phyloP scores from a whole-genome alignment of 1,140 invertebrate genomes.

The Drosophila mojavensis region DNA sequence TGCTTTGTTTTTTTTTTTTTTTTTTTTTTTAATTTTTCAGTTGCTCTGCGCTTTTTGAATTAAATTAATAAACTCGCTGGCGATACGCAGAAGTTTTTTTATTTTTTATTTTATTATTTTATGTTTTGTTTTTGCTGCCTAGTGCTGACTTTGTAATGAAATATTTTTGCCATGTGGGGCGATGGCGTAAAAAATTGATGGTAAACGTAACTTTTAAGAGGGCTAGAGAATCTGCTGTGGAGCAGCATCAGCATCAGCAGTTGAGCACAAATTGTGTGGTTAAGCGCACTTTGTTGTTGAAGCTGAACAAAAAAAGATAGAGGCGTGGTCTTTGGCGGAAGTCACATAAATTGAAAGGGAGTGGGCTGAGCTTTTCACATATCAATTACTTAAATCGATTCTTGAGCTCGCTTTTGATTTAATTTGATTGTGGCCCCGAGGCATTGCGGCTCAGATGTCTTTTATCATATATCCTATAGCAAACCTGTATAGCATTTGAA shows the following conservation, averaged over 20 bases:
- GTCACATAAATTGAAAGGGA: background rate
- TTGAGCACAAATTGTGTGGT: constrained; percentile 59
- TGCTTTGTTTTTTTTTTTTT: constrained; percentile 38
- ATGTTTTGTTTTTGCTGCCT: constrained; percentile 20
- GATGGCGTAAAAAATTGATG: constrained; percentile 63
- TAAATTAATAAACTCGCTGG: constrained; percentile 76
- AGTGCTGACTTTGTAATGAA: constrained; percentile 66
- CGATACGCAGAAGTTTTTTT: constrained; percentile 10
- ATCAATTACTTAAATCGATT: background rate
- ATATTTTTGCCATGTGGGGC: constrained; percentile 65
- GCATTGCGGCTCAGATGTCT: background rate
- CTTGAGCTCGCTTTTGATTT: background rate
- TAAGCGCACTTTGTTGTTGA: constrained; percentile 28
- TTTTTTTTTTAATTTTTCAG: constrained; percentile 22
- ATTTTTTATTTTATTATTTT: background rate
- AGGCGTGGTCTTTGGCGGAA: background rate
- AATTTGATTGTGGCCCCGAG: background rate
- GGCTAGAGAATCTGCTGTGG: background rate
- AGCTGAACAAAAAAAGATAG: no score
- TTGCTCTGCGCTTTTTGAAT: constrained; percentile 70
- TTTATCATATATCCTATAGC: no score
- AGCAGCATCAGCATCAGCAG: no score
- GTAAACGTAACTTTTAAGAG: constrained; percentile 47
- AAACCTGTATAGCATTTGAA: no score
- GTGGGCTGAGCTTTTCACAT: background rate